A percentile compares a stretch with the other conserved stretches of the same genome.
Evolutionary conservation across 2,797 vertebrate species (phyloP).

Genomic region (Kryptopterus vitreolus): DNA sequence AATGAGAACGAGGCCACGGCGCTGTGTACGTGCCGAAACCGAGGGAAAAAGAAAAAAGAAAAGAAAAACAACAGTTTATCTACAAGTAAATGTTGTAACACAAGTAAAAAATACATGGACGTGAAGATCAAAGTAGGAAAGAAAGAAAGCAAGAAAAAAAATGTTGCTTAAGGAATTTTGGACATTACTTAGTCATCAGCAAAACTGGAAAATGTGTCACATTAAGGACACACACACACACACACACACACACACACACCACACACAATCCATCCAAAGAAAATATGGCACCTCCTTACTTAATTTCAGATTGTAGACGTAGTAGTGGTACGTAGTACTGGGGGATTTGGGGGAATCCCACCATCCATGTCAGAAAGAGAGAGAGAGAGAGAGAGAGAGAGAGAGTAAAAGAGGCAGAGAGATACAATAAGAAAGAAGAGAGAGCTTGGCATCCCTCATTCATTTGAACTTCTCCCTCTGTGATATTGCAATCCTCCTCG

Average conservation of each 20-base stretch:
- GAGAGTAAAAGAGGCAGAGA: neutral
- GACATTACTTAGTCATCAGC: conserved; percentile 24
- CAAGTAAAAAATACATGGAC: conserved; percentile 6
- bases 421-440: neutral
- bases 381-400: neutral
- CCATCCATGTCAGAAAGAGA: neutral
- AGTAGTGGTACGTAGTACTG: conserved; percentile 24
- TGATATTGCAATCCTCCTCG: conserved; percentile 26
- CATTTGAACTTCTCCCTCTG: neutral
- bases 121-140: conserved; percentile 1
- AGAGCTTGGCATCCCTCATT: neutral
- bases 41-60: neutral
- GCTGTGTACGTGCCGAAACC: neutral
- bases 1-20: neutral
- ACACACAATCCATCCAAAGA: conserved; percentile 18
- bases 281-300: conserved; percentile 32
- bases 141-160: conserved; percentile 8
- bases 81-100: neutral
- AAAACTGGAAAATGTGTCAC: conserved; percentile 23
- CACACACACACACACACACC: neutral
- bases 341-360: conserved; percentile 37
- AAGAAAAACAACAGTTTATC: neutral
- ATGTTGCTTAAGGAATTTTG: conserved; percentile 12
- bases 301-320: conserved; percentile 24
- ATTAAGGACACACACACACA: conserved; percentile 13